A percentile compares a stretch with the other conserved stretches of the same genome.
Evolutionary conservation across 1,140 invertebrate genomes (phyloP).

Genomic region (Drosophila lacteicornis): DNA sequence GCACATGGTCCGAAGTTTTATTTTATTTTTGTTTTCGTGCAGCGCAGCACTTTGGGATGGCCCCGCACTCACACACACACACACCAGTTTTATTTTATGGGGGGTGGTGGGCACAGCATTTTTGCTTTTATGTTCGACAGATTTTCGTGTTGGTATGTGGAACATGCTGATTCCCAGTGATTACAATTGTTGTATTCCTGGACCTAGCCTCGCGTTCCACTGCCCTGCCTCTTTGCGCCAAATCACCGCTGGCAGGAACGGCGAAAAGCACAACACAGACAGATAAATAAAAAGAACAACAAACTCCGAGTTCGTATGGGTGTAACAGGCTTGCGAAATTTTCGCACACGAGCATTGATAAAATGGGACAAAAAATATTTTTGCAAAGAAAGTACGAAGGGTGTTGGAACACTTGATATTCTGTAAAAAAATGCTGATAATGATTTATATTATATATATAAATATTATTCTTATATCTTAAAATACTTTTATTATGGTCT

Average conservation of each 20-base stretch:
- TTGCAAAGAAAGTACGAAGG: background rate
- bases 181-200: conserved; percentile 77
- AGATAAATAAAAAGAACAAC: conserved; percentile 72
- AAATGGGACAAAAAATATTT: conserved; percentile 43
- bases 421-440: background rate
- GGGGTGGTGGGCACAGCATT: conserved; percentile 60
- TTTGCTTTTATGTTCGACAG: conserved; percentile 82
- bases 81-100: conserved; percentile 70
- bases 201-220: conserved; percentile 29
- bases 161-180: conserved; percentile 82
- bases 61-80: conserved; percentile 8
- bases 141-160: conserved; percentile 83
- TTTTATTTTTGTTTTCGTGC: conserved; percentile 49
- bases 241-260: conserved; percentile 19
- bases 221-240: background rate
- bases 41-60: conserved; percentile 67
- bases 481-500: too few relatives aligned
- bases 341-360: conserved; percentile 53
- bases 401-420: background rate
- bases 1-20: conserved; percentile 31
- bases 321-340: conserved; percentile 52
- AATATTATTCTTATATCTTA: background rate
- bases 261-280: conserved; percentile 73
- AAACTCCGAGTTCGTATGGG: conserved; percentile 16
- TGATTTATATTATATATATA: background rate